Percentiles rank a stretch among this genome's conserved stretches.
Evolutionary conservation across 2,797 vertebrate genomes (phyloP).

Genomic region (Gallinago nigripennis): DNA sequence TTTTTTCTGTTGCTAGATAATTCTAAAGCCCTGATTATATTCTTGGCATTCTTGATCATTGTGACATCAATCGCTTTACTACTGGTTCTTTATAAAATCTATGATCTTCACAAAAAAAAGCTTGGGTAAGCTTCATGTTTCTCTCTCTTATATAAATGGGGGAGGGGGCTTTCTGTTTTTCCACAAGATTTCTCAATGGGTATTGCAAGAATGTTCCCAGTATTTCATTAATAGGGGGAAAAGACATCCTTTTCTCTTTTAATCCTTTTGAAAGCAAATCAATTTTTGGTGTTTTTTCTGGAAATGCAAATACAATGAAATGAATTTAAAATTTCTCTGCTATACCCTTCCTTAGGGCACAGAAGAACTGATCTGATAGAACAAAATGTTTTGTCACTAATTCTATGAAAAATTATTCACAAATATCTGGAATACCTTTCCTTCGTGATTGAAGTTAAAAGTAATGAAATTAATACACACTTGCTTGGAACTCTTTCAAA

Average conservation of each 20-base stretch:
- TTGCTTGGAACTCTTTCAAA: not conserved
- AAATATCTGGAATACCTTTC: not conserved
- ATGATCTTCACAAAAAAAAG: slow-evolving; percentile 78
- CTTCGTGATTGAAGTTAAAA: not conserved
- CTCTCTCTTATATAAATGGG: not conserved
- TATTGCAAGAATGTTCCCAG: not conserved
- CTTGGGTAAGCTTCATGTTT: slow-evolving; percentile 75
- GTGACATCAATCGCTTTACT: slow-evolving; percentile 86
- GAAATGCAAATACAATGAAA: not conserved
- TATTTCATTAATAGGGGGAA: not conserved
- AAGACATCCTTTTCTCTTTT: not conserved
- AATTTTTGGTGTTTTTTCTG: not conserved
- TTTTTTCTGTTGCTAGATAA: slow-evolving; percentile 79
- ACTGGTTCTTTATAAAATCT: slow-evolving; percentile 91
- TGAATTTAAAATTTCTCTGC: not conserved
- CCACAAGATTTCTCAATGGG: not conserved
- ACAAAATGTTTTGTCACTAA: not conserved
- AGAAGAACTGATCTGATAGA: not conserved
- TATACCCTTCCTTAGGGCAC: not conserved
- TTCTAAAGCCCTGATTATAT: slow-evolving; percentile 83
- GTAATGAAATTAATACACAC: not conserved
- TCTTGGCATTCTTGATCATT: slow-evolving; percentile 87
- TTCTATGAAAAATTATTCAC: not conserved
- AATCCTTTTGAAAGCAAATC: not conserved
- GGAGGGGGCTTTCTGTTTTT: not conserved